A percentile compares a stretch with the other conserved stretches of the same genome.
These are phyloP conservation scores for Plutella xylostella DNA, from an alignment of 2,888 invertebrate species.

Conservation along the genomic window DNA sequence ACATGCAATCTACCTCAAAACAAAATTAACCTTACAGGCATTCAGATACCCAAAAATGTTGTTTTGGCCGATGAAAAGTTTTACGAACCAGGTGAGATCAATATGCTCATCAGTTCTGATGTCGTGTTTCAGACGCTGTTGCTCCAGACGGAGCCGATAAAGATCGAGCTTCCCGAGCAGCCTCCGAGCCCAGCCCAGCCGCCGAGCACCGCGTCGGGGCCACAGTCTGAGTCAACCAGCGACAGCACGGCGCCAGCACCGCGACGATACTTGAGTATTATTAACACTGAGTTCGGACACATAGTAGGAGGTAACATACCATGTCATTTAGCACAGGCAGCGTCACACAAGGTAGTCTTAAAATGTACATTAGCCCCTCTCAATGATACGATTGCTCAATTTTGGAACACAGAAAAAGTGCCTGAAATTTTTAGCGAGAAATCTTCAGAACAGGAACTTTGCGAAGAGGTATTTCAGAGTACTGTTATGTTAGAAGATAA, in stretches of 20 bases:
- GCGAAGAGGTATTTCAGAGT: not conserved
- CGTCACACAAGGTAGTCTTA: not conserved
- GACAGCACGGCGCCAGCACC: too few relatives aligned
- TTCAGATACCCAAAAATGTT: not conserved
- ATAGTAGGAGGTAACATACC: not conserved
- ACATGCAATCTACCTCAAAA: conserved; percentile 1
- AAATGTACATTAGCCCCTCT: too few relatives aligned
- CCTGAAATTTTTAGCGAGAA: not conserved
- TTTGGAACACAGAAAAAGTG: not conserved
- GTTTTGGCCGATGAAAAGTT: not conserved
- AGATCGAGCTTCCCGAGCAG: too few relatives aligned
- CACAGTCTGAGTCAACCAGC: not conserved
- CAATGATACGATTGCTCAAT: not conserved
- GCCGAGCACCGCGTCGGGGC: not conserved
- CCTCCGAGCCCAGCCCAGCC: not conserved
- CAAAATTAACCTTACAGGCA: not conserved
- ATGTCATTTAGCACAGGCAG: too few relatives aligned
- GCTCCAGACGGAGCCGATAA: not conserved
- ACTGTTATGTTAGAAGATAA: not conserved
- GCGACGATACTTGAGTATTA: too few relatives aligned
- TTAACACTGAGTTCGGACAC: not conserved
- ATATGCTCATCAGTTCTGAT: not conserved
- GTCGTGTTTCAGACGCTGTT: not conserved
- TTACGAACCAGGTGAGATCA: not conserved
- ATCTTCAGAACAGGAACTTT: not conserved